These are phyloP conservation scores for Ceyx cyanopectus DNA, from an alignment of 2,113 vertebrate genomes.

Conservation along the genomic window DNA sequence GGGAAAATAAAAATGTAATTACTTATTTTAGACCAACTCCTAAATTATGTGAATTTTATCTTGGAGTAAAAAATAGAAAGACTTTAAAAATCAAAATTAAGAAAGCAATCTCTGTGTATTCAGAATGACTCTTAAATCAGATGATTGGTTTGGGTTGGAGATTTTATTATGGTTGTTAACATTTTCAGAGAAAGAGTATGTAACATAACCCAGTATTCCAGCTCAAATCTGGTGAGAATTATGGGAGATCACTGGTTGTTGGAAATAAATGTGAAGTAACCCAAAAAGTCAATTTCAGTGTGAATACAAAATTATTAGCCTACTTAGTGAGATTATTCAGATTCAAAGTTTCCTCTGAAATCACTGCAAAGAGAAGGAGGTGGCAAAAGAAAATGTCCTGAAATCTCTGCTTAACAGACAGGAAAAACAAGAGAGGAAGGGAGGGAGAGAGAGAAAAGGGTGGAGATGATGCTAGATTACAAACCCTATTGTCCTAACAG, in stretches of 20 bases:
- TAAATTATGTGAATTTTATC: neutral
- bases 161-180: neutral
- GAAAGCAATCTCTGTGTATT: neutral
- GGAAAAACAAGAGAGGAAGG: neutral
- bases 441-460: neutral
- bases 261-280: constrained; percentile 17
- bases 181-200: neutral
- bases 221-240: constrained; percentile 32
- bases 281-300: neutral
- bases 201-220: neutral
- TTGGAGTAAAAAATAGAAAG: constrained; percentile 19
- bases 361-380: neutral
- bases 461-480: constrained; percentile 21
- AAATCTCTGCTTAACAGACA: constrained; percentile 1
- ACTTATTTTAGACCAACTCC: neutral
- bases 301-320: neutral
- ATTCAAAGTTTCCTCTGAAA: constrained; percentile 16
- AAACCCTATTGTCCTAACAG: neutral
- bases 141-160: neutral
- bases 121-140: neutral
- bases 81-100: constrained; percentile 22
- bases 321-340: neutral
- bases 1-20: neutral
- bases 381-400: neutral
- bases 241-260: neutral